A percentile compares a stretch with the other conserved stretches of the same genome.
Conservation (phyloP, 2,888 invertebrate species). For the Aspidiotus rigidus region DNA sequence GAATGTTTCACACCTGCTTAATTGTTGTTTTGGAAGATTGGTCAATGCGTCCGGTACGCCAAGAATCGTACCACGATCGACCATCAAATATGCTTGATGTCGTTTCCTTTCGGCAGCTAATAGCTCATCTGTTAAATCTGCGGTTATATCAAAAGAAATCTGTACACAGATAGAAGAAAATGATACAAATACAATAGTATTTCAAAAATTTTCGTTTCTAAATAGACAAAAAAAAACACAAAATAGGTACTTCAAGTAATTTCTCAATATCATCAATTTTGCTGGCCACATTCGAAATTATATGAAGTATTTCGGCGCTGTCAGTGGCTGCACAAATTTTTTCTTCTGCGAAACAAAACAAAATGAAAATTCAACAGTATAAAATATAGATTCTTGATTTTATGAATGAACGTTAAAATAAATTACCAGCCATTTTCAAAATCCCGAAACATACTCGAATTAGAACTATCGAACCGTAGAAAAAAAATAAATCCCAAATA, state of each 20-base stretch:
- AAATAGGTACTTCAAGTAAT: slow-evolving; percentile 58
- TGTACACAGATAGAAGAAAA: slow-evolving; percentile 39
- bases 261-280: slow-evolving; percentile 85
- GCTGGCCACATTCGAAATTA: slow-evolving; percentile 89
- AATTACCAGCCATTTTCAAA: slow-evolving; percentile 64
- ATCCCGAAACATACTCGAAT: slow-evolving; percentile 92
- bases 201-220: neutral
- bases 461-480: slow-evolving; percentile 86
- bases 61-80: slow-evolving; percentile 87
- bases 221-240: neutral
- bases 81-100: slow-evolving; percentile 92
- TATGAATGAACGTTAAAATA: neutral
- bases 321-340: slow-evolving; percentile 79
- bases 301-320: slow-evolving; percentile 96
- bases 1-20: slow-evolving; percentile 52
- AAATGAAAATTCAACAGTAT: slow-evolving; percentile 3
- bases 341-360: slow-evolving; percentile 49
- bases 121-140: slow-evolving; percentile 71
- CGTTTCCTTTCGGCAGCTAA: slow-evolving; percentile 82
- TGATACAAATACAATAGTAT: neutral
- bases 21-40: slow-evolving; percentile 88
- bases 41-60: slow-evolving; percentile 80
- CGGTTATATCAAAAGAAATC: slow-evolving; percentile 64
- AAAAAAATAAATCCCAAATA: slow-evolving; percentile 95
- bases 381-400: neutral